These are phyloP conservation scores for Pithys albifrons DNA, from an alignment of 2,113 vertebrate species.

Conservation along the genomic window DNA sequence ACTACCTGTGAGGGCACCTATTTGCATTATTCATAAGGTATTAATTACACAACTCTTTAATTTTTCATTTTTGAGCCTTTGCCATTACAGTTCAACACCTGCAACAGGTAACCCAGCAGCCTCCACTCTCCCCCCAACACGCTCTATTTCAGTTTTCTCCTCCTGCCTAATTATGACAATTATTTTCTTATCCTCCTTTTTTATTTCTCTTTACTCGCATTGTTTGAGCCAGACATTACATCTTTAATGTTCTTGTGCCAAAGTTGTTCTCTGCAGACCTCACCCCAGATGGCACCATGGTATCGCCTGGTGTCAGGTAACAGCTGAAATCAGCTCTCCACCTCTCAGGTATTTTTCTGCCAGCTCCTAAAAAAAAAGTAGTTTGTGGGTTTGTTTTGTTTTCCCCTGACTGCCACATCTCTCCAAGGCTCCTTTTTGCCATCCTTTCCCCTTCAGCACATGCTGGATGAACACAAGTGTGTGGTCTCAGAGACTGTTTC, in stretches of 20 bases:
- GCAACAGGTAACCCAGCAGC: constrained; percentile 19
- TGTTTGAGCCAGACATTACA: constrained; percentile 10
- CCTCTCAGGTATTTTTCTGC: background rate
- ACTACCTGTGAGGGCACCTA: constrained; percentile 2
- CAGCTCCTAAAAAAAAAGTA: background rate
- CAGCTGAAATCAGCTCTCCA: constrained; percentile 5
- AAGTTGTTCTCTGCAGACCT: background rate
- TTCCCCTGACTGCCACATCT: background rate
- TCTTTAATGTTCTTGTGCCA: background rate
- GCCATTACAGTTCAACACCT: constrained; percentile 33
- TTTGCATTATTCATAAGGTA: constrained; percentile 49
- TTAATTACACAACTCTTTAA: constrained; percentile 12
- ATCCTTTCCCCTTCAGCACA: background rate
- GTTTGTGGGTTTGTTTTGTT: background rate
- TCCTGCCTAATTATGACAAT: constrained; percentile 47
- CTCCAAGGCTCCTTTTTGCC: background rate
- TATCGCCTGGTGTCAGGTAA: background rate
- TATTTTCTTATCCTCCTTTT: constrained; percentile 27
- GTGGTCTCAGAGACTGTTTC: background rate
- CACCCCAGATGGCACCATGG: background rate
- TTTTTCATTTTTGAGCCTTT: constrained; percentile 1
- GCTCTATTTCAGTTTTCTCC: constrained; percentile 18
- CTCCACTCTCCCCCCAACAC: background rate
- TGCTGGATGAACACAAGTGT: background rate
- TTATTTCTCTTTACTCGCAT: background rate